phyloP scores from a whole-genome alignment of 2,888 invertebrate genomes.

The Lissocephala sabroskyi region DNA sequence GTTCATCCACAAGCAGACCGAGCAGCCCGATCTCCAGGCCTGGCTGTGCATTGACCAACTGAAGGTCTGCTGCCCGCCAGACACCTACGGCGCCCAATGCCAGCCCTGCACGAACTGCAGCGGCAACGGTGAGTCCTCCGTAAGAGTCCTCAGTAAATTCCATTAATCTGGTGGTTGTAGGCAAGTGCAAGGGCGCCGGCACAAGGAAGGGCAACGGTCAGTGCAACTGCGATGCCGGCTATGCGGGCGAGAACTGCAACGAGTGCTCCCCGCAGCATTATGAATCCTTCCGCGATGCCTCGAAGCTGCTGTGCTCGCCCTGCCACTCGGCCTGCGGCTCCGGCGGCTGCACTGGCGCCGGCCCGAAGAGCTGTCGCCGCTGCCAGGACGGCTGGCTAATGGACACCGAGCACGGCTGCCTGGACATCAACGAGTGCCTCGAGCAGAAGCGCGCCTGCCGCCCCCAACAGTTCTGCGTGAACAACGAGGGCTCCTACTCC shows the following conservation, averaged over 20 bases:
- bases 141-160: background rate
- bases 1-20: slow-evolving; percentile 83
- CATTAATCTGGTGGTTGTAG: slow-evolving; percentile 21
- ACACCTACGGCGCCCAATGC: slow-evolving; percentile 89
- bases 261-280: slow-evolving; percentile 84
- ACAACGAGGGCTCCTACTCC: slow-evolving; percentile 86
- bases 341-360: slow-evolving; percentile 82
- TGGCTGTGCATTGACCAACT: slow-evolving; percentile 87
- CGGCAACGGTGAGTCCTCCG: slow-evolving; percentile 74
- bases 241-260: slow-evolving; percentile 84
- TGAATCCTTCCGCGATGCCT: slow-evolving; percentile 81
- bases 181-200: slow-evolving; percentile 84
- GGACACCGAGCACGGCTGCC: slow-evolving; percentile 84
- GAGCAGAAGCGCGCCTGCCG: slow-evolving; percentile 74
- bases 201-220: slow-evolving; percentile 94
- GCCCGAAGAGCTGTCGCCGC: slow-evolving; percentile 78
- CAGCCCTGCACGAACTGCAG: slow-evolving; percentile 88
- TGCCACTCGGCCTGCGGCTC: slow-evolving; percentile 86
- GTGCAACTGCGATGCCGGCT: slow-evolving; percentile 89
- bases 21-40: slow-evolving; percentile 76
- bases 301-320: slow-evolving; percentile 81
- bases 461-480: slow-evolving; percentile 87
- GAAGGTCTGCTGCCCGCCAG: slow-evolving; percentile 86
- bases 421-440: slow-evolving; percentile 89
- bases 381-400: slow-evolving; percentile 82